phyloP scores from a whole-genome alignment of 2,797 vertebrate species.

The Sebastiscus tertius region DNA sequence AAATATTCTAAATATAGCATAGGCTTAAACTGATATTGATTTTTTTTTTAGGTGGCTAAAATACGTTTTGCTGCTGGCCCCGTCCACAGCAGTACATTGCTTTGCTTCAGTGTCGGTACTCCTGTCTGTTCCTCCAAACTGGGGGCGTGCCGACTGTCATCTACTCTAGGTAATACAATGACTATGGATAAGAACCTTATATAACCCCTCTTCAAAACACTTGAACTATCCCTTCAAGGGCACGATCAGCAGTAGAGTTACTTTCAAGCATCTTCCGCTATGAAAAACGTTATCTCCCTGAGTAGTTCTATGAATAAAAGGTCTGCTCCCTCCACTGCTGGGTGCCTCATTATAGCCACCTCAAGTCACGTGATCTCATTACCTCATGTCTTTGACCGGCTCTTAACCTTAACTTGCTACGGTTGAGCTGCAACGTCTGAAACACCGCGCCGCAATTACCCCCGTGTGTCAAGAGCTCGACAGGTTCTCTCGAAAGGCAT shows the following conservation, averaged over 20 bases:
- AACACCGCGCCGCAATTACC: conserved; percentile 43
- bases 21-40: too few relatives aligned
- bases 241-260: background rate
- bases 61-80: background rate
- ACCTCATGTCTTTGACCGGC: conserved; percentile 14
- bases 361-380: conserved; percentile 12
- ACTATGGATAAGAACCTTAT: background rate
- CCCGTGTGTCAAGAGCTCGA: conserved; percentile 6
- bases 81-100: background rate
- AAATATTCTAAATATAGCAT: too few relatives aligned
- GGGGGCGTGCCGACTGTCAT: background rate
- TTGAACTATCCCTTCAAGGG: background rate
- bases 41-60: background rate
- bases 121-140: background rate
- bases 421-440: conserved; percentile 18
- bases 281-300: background rate
- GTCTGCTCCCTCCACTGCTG: background rate
- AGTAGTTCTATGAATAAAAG: background rate
- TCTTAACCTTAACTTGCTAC: conserved; percentile 23
- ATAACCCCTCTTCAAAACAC: background rate
- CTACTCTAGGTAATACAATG: background rate
- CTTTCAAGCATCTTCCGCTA: background rate
- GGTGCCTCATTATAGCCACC: conserved; percentile 15
- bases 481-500: background rate
- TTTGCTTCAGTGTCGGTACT: background rate